These are phyloP conservation scores for pig (Sus scrofa) DNA, from an alignment of 2,113 vertebrate species.

Conservation along the genomic window DNA sequence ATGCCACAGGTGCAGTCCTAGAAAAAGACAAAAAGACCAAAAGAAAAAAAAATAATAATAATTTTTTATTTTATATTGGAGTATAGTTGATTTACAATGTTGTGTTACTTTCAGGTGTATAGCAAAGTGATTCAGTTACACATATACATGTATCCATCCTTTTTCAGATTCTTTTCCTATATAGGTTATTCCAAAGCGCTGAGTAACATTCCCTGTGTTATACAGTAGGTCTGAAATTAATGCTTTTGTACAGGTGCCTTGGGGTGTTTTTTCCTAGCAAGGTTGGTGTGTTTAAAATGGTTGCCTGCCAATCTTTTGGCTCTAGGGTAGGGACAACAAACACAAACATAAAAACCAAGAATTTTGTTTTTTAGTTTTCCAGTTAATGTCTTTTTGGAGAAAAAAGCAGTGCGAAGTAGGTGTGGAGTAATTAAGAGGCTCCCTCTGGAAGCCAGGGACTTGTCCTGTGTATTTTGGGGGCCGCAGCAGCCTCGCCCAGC, in stretches of 20 bases:
- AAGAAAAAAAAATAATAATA: too few relatives aligned
- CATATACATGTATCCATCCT: too few relatives aligned
- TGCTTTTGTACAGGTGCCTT: background rate
- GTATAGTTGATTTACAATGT: too few relatives aligned
- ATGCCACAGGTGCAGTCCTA: too few relatives aligned
- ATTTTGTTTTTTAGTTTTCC: background rate
- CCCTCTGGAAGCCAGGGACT: background rate
- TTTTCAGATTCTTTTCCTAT: too few relatives aligned
- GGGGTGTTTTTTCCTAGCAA: background rate
- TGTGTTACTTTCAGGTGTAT: too few relatives aligned
- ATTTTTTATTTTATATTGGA: too few relatives aligned
- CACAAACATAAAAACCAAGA: background rate
- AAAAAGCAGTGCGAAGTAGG: background rate
- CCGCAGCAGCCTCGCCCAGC: background rate
- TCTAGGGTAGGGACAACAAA: background rate
- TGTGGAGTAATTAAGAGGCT: background rate
- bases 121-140: too few relatives aligned
- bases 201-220: too few relatives aligned
- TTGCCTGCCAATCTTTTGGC: background rate
- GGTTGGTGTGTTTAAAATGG: background rate
- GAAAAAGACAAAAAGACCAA: too few relatives aligned
- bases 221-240: background rate
- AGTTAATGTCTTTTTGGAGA: background rate
- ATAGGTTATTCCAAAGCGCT: too few relatives aligned
- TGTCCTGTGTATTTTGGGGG: background rate